Base-by-base conservation (phyloP, 2,888 invertebrate genomes). In the Xestia c-nigrum region DNA sequence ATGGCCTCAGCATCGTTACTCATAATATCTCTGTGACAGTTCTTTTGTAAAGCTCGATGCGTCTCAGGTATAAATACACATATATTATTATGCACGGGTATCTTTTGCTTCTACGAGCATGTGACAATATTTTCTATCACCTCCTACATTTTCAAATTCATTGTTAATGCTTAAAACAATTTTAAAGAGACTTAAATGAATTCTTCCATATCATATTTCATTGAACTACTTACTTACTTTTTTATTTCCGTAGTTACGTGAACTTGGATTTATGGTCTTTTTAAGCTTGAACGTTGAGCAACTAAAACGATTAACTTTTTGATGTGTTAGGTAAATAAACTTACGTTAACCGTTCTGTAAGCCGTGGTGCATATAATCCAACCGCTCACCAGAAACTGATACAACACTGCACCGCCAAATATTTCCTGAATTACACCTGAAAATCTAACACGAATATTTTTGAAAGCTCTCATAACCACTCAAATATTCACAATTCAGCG, bases 361-460 rank as follows among this genome's bases (percentile, higher is more conserved):
- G 89, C 89, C 19, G 90, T 85, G 5, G 89, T 90, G 68, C 91
- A 92, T 55, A 91, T 86, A 74, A 91, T 90, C 91, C 91, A 92
- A 12, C 85, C 88, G 61, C 88, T 89, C 7, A 92, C 82, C 63
- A 91, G 55, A 77, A 92, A 91, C 52, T 90, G 87, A 59, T 89
- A 91, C 9, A 92, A 72, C 1, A 89, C 63, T 1, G 85, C 84
- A 4, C 81, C 85, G 7, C 88, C 85, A 74, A 92, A 92, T 75
- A 91, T 81, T 16, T 80, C 69, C 19, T 74, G 74, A 43, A 74
- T 63, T 5, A 24, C n/a, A 46, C 31, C 61, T 66, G 81, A 70
- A 81, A 85, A 81, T 46, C 70, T 81, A 31, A 63, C 68, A 80
- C 0, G 12, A n/a, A 12, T 12, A 1, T 38, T 43, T 52, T 38